These are phyloP conservation scores for Drosophila meridionalis DNA, from an alignment of 2,888 invertebrate species.

Conservation along the genomic window DNA sequence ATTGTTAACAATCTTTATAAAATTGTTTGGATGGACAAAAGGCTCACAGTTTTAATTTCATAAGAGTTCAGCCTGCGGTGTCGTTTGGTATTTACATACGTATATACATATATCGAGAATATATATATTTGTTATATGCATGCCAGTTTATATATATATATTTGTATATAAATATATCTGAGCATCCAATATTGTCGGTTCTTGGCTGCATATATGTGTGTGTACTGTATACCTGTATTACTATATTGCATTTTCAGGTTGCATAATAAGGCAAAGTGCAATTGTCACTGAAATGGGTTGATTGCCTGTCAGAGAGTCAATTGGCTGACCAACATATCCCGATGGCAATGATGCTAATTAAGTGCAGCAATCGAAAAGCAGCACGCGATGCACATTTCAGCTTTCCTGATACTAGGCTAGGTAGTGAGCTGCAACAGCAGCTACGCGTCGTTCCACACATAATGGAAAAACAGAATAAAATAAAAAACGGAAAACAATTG, in stretches of 20 bases:
- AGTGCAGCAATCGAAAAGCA: conserved; percentile 48
- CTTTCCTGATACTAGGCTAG: conserved; percentile 13
- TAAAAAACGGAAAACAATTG: not conserved
- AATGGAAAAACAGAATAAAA: not conserved
- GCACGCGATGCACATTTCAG: conserved; percentile 6
- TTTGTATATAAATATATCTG: not conserved
- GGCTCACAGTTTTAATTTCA: not conserved
- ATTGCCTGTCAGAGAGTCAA: conserved; percentile 49
- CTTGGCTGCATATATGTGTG: not conserved
- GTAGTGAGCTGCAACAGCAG: not conserved
- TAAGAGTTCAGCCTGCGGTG: not conserved
- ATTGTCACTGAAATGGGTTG: conserved; percentile 60
- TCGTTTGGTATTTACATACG: not conserved
- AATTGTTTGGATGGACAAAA: too few species aligned
- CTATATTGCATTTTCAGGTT: conserved; percentile 55
- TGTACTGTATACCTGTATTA: not conserved
- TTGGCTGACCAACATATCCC: conserved; percentile 45
- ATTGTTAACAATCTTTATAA: not conserved
- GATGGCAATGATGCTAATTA: conserved; percentile 58
- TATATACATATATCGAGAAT: not conserved
- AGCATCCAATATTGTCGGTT: not conserved
- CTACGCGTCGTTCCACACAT: not conserved
- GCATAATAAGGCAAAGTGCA: conserved; percentile 64
- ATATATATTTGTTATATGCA: not conserved
- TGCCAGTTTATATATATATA: not conserved